These are phyloP conservation scores for Synergus laeviventris DNA, from an alignment of 2,888 invertebrate genomes.

Conservation along the genomic window DNA sequence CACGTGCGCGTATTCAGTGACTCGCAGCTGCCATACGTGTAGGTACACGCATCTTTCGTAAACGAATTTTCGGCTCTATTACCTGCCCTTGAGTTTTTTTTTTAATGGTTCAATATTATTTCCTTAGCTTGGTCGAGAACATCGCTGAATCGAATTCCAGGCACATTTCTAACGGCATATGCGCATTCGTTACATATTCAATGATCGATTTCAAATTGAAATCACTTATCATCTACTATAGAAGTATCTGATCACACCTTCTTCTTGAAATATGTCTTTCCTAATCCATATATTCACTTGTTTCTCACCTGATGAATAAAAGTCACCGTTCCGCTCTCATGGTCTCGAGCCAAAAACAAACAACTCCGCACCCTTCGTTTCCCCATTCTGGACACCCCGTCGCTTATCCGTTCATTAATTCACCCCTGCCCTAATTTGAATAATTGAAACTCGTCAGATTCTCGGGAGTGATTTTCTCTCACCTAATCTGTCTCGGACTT, in stretches of 20 bases:
- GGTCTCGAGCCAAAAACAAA: slow-evolving; percentile 30
- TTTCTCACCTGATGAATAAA: slow-evolving; percentile 21
- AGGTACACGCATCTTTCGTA: slow-evolving; percentile 43
- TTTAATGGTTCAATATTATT: neutral
- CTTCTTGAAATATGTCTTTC: neutral
- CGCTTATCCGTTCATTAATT: slow-evolving; percentile 32
- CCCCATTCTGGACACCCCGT: slow-evolving; percentile 39
- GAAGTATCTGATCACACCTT: neutral
- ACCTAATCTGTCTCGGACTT: neutral
- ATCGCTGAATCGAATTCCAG: too few relatives aligned
- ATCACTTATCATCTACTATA: too few relatives aligned
- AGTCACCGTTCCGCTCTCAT: slow-evolving; percentile 33
- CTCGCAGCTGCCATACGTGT: slow-evolving; percentile 55
- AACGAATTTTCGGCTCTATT: slow-evolving; percentile 42
- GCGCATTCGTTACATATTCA: too few relatives aligned
- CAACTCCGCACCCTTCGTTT: slow-evolving; percentile 15
- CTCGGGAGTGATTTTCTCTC: slow-evolving; percentile 17
- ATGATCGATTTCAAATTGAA: too few relatives aligned
- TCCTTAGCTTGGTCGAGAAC: neutral
- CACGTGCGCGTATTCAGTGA: slow-evolving; percentile 56
- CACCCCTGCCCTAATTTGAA: slow-evolving; percentile 37
- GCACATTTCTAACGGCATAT: too few relatives aligned
- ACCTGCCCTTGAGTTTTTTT: slow-evolving; percentile 25
- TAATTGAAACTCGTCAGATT: slow-evolving; percentile 36
- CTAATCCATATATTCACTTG: slow-evolving; percentile 23